These are phyloP conservation scores for Archilochus colubris DNA, from an alignment of 2,113 vertebrate genomes.

Conservation along the genomic window DNA sequence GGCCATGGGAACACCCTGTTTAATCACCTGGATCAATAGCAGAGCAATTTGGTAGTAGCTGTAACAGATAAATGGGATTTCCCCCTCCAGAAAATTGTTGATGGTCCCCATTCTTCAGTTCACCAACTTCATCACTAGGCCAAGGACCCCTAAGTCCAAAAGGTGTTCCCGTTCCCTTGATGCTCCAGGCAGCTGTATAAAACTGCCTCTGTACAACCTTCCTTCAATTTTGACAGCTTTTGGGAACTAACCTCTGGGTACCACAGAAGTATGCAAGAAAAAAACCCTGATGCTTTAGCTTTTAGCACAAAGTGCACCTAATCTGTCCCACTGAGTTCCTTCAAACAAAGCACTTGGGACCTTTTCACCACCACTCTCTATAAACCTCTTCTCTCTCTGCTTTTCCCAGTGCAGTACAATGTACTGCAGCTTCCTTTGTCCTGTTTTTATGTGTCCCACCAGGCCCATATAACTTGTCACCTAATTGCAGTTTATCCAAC, in stretches of 20 bases:
- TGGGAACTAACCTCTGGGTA: background rate
- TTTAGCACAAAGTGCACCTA: background rate
- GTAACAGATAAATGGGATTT: background rate
- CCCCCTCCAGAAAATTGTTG: background rate
- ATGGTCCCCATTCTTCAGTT: background rate
- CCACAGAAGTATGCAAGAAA: background rate
- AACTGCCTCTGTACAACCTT: background rate
- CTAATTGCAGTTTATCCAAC: background rate
- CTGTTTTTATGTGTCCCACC: background rate
- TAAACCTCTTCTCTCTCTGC: background rate
- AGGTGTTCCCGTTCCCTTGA: background rate
- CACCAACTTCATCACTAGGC: background rate
- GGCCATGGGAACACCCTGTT: background rate
- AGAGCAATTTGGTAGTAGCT: background rate
- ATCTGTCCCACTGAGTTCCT: background rate
- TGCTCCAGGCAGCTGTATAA: background rate
- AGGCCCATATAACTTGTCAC: background rate
- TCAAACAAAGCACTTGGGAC: background rate
- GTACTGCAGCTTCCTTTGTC: background rate
- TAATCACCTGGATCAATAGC: background rate
- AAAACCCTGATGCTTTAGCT: background rate
- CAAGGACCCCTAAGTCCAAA: background rate
- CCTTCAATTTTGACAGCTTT: background rate
- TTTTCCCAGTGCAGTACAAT: background rate
- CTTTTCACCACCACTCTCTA: background rate